A percentile compares a stretch with the other conserved stretches of the same genome.
Evolutionary conservation across 2,888 invertebrate species (phyloP).

Genomic region (Drosophila stalkeri): DNA sequence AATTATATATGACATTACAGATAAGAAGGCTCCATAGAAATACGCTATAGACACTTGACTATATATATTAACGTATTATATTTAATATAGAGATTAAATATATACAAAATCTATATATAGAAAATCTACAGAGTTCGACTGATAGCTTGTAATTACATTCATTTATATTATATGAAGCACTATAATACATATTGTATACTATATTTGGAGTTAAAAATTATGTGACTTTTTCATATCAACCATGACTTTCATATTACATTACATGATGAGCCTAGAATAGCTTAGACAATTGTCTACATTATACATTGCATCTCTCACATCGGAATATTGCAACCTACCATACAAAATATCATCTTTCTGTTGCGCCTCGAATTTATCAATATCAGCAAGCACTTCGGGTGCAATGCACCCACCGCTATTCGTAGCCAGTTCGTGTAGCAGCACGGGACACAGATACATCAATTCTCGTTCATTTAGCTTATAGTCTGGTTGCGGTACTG

Average conservation of each 20-base stretch:
- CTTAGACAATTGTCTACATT: not conserved
- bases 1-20: not conserved
- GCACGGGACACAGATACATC: conserved; percentile 88
- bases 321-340: conserved; percentile 17
- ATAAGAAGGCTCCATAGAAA: too few relatives aligned
- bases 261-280: not conserved
- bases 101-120: not conserved
- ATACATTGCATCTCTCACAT: not conserved
- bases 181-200: too few relatives aligned
- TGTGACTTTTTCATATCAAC: too few relatives aligned
- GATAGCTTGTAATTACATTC: too few relatives aligned
- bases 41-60: not conserved
- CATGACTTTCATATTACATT: not conserved
- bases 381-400: conserved; percentile 76
- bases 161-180: too few relatives aligned
- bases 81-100: not conserved
- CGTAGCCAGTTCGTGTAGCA: conserved; percentile 88
- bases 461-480: conserved; percentile 72
- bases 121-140: not conserved
- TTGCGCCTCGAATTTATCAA: conserved; percentile 61
- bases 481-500: conserved; percentile 47
- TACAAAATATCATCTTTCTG: conserved; percentile 43
- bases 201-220: too few relatives aligned
- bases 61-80: not conserved
- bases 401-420: conserved; percentile 87